Evolutionary conservation across 2,888 invertebrate genomes (phyloP).

Genomic region (Pimpla rufipes): DNA sequence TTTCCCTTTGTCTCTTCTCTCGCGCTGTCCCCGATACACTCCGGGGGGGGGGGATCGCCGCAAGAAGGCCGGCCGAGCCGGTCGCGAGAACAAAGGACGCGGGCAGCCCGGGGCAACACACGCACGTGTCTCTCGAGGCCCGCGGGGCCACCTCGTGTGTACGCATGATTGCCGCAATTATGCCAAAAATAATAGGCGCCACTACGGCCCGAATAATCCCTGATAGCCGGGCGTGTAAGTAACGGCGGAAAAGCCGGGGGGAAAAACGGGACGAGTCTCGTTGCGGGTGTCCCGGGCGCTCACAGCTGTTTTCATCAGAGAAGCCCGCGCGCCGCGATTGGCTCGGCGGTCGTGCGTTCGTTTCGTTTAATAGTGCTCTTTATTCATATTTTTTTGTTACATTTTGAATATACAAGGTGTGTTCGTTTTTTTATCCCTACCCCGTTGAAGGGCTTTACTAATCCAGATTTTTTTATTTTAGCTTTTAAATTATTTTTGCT

Average conservation of each 20-base stretch:
- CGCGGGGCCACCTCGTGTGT: not conserved
- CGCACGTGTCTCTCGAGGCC: slow-evolving; percentile 36
- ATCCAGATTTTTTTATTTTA: too few species aligned
- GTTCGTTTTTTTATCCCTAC: too few species aligned
- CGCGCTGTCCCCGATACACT: not conserved
- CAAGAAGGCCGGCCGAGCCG: not conserved
- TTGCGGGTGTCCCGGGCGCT: not conserved
- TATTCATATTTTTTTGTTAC: too few species aligned
- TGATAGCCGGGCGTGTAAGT: not conserved
- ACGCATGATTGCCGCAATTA: slow-evolving; percentile 35
- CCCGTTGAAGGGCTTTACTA: too few species aligned
- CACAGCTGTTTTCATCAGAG: slow-evolving; percentile 6
- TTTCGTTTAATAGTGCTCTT: too few species aligned
- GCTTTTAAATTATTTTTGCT: too few species aligned
- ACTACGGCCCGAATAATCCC: slow-evolving; percentile 11
- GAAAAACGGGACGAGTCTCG: too few species aligned
- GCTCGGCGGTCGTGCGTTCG: too few species aligned
- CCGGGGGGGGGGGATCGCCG: slow-evolving; percentile 4
- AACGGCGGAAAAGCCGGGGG: not conserved
- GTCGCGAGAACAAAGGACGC: slow-evolving; percentile 29
- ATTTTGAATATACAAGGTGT: too few species aligned
- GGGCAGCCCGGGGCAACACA: not conserved
- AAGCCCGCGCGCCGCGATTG: not conserved
- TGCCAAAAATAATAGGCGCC: slow-evolving; percentile 14
- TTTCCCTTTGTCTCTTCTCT: slow-evolving; percentile 22